These are phyloP conservation scores for Zosterops pallidus DNA, from an alignment of 2,113 vertebrate species.

Conservation along the genomic window DNA sequence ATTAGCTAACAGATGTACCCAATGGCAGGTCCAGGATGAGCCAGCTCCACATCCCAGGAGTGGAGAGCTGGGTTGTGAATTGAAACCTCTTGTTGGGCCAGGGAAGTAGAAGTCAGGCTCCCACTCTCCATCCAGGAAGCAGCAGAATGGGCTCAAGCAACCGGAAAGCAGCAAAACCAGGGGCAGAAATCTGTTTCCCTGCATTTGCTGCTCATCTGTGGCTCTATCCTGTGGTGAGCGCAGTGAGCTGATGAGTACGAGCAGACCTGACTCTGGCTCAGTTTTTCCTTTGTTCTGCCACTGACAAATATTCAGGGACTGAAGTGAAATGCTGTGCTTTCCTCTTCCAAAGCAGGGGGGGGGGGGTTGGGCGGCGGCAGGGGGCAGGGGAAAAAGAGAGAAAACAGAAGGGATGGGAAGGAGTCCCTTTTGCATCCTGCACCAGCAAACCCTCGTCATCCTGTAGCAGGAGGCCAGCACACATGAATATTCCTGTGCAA, in stretches of 20 bases:
- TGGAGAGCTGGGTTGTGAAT: neutral
- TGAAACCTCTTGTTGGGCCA: neutral
- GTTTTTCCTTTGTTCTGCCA: conserved; percentile 16
- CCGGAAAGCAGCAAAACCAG: neutral
- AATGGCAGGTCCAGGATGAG: neutral
- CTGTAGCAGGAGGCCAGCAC: conserved; percentile 60
- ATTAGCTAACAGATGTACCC: neutral
- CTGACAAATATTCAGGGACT: neutral
- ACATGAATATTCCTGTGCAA: conserved; percentile 61
- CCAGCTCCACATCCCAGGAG: accelerated
- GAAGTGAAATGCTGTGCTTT: neutral
- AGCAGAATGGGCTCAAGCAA: neutral
- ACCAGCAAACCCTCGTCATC: neutral
- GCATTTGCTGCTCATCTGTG: neutral
- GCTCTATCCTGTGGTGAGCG: neutral
- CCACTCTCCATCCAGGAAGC: accelerated
- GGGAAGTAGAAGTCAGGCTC: neutral
- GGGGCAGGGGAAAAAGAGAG: too few relatives aligned
- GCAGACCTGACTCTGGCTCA: neutral
- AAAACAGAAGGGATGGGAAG: neutral
- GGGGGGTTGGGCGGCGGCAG: too few relatives aligned
- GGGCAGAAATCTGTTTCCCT: neutral
- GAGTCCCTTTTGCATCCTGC: neutral
- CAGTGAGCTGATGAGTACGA: neutral
- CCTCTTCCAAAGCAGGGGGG: neutral